phyloP scores from a whole-genome alignment of 1,140 invertebrate genomes.

The Drosophila nannoptera region DNA sequence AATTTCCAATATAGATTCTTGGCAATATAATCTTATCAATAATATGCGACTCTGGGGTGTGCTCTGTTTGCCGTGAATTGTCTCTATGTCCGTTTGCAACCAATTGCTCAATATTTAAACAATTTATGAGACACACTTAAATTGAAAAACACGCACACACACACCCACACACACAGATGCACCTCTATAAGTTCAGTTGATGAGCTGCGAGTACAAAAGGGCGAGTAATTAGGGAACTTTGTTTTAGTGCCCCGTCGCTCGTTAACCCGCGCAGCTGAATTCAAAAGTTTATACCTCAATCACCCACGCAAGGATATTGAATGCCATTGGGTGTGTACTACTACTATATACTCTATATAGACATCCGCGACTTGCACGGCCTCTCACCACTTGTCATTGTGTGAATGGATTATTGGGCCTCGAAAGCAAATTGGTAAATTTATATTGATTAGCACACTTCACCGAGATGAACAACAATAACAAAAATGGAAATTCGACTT shows the following conservation, averaged over 20 bases:
- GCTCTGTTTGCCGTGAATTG: conserved; percentile 49
- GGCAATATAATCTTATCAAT: conserved; percentile 63
- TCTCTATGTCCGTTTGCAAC: conserved; percentile 59
- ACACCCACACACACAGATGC: background rate
- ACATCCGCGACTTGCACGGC: conserved; percentile 35
- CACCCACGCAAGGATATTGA: conserved; percentile 43
- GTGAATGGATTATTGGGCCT: conserved; percentile 17
- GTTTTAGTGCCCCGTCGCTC: conserved; percentile 51
- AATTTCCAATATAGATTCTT: conserved; percentile 56
- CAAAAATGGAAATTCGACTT: background rate
- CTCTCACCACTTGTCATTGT: conserved; percentile 48
- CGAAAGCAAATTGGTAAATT: conserved; percentile 62
- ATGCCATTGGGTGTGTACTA: conserved; percentile 3
- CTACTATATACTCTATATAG: conserved; percentile 6
- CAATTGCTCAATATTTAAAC: conserved; percentile 76
- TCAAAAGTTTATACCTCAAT: background rate
- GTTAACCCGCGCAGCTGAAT: conserved; percentile 9
- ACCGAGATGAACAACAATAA: conserved; percentile 5
- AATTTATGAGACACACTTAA: conserved; percentile 62
- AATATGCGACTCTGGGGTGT: conserved; percentile 37
- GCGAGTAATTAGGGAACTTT: conserved; percentile 62
- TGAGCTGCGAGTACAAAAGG: conserved; percentile 59
- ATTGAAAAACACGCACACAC: conserved; percentile 5
- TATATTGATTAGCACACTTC: conserved; percentile 57
- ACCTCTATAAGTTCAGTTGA: conserved; percentile 15